Percentiles rank a stretch among this genome's conserved stretches.
Conservation (phyloP, 2,113 vertebrate genomes). For the Coreoperca whiteheadi region DNA sequence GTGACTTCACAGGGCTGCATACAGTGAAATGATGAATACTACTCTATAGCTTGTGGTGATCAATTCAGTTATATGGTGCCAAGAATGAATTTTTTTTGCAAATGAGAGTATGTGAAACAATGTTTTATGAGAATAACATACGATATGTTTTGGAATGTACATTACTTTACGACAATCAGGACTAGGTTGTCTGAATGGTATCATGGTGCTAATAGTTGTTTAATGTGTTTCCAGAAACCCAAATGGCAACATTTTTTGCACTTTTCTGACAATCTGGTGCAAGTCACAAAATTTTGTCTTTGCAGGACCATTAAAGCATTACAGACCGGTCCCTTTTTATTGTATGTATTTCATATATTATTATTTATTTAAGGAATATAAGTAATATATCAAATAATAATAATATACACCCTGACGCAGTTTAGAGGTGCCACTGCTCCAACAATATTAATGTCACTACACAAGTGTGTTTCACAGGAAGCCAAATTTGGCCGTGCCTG, state of each 20-base stretch:
- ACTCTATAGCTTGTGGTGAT: slow-evolving; percentile 5
- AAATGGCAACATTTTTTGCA: background rate
- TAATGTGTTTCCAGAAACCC: slow-evolving; percentile 4
- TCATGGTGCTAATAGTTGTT: background rate
- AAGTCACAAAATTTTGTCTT: background rate
- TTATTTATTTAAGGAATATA: background rate
- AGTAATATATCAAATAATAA: no score
- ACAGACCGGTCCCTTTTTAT: background rate
- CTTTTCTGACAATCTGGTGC: background rate
- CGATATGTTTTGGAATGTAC: background rate
- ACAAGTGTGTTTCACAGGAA: slow-evolving; percentile 13
- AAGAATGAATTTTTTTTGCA: background rate
- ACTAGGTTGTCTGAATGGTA: background rate
- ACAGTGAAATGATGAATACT: slow-evolving; percentile 27
- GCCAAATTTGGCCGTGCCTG: slow-evolving; percentile 5
- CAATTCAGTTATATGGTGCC: background rate
- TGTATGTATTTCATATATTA: no score
- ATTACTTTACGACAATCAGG: background rate
- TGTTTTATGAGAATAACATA: slow-evolving; percentile 10
- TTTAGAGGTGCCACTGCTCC: background rate
- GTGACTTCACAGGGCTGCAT: slow-evolving; percentile 13
- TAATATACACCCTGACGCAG: background rate
- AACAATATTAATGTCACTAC: slow-evolving; percentile 13
- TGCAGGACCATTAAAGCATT: background rate
- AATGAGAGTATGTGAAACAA: slow-evolving; percentile 3